These are phyloP conservation scores for Ridgeia piscesae DNA, from an alignment of 1,140 invertebrate species.

Conservation along the genomic window DNA sequence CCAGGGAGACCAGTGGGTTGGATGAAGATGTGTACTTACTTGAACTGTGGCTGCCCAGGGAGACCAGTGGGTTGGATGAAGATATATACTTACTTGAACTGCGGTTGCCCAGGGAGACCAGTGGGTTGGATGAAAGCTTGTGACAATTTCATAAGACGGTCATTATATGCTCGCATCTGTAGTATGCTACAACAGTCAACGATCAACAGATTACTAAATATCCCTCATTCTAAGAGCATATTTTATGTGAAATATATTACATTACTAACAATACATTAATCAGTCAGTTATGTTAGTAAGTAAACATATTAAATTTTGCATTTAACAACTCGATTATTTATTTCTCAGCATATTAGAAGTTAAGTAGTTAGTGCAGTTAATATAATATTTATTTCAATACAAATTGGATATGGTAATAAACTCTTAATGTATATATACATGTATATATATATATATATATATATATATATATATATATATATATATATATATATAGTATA, in stretches of 20 bases:
- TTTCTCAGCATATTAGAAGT: no score
- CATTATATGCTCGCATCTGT: constrained; percentile 17
- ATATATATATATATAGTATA: neutral
- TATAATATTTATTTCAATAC: neutral
- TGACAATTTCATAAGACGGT: constrained; percentile 13
- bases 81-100: constrained; percentile 1
- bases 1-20: neutral
- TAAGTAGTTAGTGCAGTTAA: no score
- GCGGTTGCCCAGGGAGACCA: neutral
- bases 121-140: constrained; percentile 18
- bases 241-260: no score
- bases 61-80: neutral
- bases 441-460: neutral
- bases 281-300: no score
- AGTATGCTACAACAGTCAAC: constrained; percentile 12
- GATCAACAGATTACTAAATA: neutral
- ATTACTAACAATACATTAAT: no score
- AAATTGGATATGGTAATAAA: neutral
- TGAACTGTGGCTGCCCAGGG: neutral
- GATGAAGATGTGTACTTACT: neutral
- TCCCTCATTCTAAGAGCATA: no score
- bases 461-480: neutral
- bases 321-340: no score
- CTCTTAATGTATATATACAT: neutral
- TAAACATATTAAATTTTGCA: no score